These are phyloP conservation scores for Girardinus metallicus DNA, from an alignment of 2,797 vertebrate species.

Conservation along the genomic window DNA sequence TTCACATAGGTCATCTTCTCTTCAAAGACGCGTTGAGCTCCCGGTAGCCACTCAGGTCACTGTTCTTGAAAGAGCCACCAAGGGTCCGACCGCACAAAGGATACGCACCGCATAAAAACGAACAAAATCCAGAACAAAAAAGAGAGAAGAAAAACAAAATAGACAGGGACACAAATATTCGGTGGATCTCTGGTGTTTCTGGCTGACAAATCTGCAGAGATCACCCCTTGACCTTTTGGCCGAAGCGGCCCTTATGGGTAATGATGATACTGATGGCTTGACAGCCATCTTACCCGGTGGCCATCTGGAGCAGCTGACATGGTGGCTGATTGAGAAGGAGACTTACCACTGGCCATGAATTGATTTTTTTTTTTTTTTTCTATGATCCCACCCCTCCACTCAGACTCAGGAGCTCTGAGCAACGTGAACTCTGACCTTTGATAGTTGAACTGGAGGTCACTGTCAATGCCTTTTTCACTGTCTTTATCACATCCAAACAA, in stretches of 20 bases:
- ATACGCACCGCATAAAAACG: slow-evolving; percentile 3
- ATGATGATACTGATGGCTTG: slow-evolving; percentile 81
- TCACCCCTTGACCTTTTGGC: slow-evolving; percentile 77
- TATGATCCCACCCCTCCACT: slow-evolving; percentile 30
- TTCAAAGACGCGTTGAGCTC: slow-evolving; percentile 64
- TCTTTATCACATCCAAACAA: neutral
- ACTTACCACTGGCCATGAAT: slow-evolving; percentile 68
- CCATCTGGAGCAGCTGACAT: slow-evolving; percentile 83
- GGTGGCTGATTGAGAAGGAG: slow-evolving; percentile 80
- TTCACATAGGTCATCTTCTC: slow-evolving; percentile 61
- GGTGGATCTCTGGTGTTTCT: slow-evolving; percentile 55
- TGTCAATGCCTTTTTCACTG: slow-evolving; percentile 49
- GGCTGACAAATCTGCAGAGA: slow-evolving; percentile 68
- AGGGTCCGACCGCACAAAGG: slow-evolving; percentile 9
- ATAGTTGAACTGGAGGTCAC: slow-evolving; percentile 64
- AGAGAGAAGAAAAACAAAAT: slow-evolving; percentile 1
- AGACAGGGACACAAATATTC: slow-evolving; percentile 65
- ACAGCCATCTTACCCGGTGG: slow-evolving; percentile 75
- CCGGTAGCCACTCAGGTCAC: slow-evolving; percentile 35
- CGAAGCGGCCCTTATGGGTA: slow-evolving; percentile 71
- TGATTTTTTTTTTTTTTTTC: slow-evolving; percentile 63
- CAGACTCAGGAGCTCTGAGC: slow-evolving; percentile 44
- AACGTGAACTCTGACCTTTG: slow-evolving; percentile 69
- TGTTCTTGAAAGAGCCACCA: slow-evolving; percentile 42
- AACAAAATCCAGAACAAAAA: slow-evolving; percentile 3